Conservation (phyloP, 2,113 vertebrate genomes). For the Oceanodroma tethys region DNA sequence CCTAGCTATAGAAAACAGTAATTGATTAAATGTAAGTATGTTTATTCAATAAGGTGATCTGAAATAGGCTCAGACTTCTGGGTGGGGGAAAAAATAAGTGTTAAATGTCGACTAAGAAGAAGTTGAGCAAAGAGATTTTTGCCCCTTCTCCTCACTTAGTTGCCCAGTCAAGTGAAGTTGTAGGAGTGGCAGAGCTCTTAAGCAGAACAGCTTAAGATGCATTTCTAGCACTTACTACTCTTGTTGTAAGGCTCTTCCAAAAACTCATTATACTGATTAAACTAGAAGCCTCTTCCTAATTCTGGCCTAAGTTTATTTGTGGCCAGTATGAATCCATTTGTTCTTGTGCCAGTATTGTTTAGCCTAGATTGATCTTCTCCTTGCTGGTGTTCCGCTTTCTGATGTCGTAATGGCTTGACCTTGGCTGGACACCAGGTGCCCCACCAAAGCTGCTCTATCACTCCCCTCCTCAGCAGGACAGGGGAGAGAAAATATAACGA, state of each 20-base stretch:
- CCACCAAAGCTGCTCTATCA: not conserved
- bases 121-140: not conserved
- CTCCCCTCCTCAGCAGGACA: not conserved
- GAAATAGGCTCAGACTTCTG: not conserved
- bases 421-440: not conserved
- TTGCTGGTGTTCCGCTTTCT: not conserved
- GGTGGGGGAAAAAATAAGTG: not conserved
- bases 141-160: not conserved
- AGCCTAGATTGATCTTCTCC: not conserved
- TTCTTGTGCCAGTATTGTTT: not conserved
- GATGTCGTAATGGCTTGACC: not conserved
- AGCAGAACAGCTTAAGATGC: not conserved
- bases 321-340: not conserved
- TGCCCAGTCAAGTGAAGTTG: not conserved
- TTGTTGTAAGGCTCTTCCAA: not conserved
- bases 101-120: not conserved
- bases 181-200: not conserved
- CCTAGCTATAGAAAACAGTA: not conserved
- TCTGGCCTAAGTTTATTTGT: not conserved
- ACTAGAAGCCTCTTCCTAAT: not conserved
- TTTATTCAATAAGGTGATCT: not conserved
- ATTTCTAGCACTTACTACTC: not conserved
- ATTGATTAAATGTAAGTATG: not conserved
- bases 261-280: not conserved
- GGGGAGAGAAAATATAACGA: not conserved